These are phyloP conservation scores for Xylophagus ater DNA, from an alignment of 2,888 invertebrate species.

Conservation along the genomic window DNA sequence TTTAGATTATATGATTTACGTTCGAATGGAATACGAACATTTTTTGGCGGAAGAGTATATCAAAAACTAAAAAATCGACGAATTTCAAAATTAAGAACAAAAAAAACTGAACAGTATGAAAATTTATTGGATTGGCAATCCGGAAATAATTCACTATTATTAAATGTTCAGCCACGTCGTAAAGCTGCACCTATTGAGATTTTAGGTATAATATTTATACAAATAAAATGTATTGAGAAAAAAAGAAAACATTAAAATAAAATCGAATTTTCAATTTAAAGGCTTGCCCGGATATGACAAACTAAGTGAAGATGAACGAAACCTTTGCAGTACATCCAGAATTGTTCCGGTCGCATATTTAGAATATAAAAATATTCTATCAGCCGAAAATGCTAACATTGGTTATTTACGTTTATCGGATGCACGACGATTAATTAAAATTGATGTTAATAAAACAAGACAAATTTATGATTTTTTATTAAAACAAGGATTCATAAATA, in stretches of 20 bases:
- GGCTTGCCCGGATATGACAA: conserved; percentile 70
- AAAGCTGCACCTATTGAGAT: conserved; percentile 37
- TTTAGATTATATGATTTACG: conserved; percentile 52
- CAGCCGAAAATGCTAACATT: conserved; percentile 63
- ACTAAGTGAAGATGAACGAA: conserved; percentile 57
- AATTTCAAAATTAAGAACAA: conserved; percentile 26
- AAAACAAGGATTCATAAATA: conserved; percentile 58
- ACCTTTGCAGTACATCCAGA: conserved; percentile 64
- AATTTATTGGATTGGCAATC: conserved; percentile 24
- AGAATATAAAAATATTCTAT: conserved; percentile 62
- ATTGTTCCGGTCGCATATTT: conserved; percentile 67
- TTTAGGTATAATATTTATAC: conserved; percentile 25
- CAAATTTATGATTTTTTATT: conserved; percentile 72
- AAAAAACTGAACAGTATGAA: conserved; percentile 17
- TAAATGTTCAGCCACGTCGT: conserved; percentile 25
- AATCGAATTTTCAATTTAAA: no score
- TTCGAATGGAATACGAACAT: conserved; percentile 55
- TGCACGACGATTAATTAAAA: conserved; percentile 74
- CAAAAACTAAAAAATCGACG: conserved; percentile 49
- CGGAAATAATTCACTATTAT: no score
- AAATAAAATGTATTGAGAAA: no score
- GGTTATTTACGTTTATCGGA: conserved; percentile 67
- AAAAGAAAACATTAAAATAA: no score
- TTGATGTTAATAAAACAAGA: conserved; percentile 87
- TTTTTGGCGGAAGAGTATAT: conserved; percentile 53